Base-by-base conservation (phyloP, 2,113 vertebrate genomes). In the Mola mola region DNA sequence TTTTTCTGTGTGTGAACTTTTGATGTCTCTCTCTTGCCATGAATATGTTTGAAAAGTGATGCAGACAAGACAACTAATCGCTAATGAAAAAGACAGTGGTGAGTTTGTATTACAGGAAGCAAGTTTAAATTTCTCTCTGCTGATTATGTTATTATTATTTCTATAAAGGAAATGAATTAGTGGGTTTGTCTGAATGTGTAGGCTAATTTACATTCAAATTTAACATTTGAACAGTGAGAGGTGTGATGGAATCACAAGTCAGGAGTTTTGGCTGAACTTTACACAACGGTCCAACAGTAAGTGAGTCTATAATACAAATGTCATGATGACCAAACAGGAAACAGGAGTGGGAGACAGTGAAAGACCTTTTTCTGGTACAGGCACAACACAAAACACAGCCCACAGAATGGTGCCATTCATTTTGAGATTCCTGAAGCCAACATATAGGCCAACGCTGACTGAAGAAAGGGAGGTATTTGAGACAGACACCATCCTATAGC, bases 321-420 rank as follows among this genome's bases (percentile, higher is more conserved):
- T 57, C 72, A 62, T 0, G 20, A 40, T 52, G 63, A 69, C 60
- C 57, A 74, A 65, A 78, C 47, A 78, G 81, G 74, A 86, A 83
- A 50, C 20, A 42, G 28, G 9, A 68, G 65, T 56, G 50, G 69
- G 63, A 72, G 61, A 69, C 61, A 43, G 48, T 16, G 44, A 65
- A 80, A 66, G 53, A 58, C 24, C 26, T 52, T 66, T 79, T 60
- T 74, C 52, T 34, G 29, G 31, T 11, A 3, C 6, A 22, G 42
- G 42, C 38, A 70, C 51, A 69, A 52, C 47, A 43, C 20, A 5
- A 5, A 10, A 34, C n/a, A n/a, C n/a, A n/a, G 47, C 71, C 41
- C 57, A 73, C 33, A 71, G 50, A 78, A 46, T 37, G 67, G 28
- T 26, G 24, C 44, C 57, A 78, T 80, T 77, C 51, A 55, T 29